A percentile compares a stretch with the other conserved stretches of the same genome.
Conservation (phyloP, 2,797 vertebrate species). For the Phalloptychus januarius region DNA sequence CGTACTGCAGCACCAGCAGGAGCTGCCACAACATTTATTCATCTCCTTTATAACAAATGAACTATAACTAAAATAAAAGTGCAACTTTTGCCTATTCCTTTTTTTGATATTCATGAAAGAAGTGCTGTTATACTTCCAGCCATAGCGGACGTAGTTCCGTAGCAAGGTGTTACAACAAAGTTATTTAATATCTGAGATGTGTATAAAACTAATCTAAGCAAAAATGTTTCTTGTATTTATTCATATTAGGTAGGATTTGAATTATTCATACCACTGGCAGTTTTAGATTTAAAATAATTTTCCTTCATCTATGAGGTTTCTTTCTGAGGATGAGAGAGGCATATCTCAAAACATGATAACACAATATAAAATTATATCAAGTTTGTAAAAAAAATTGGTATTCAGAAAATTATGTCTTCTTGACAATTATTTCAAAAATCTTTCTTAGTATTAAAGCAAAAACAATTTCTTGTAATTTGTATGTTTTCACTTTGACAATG, state of each 20-base stretch:
- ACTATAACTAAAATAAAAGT: conserved; percentile 33
- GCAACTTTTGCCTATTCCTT: conserved; percentile 9
- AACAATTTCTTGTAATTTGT: not conserved
- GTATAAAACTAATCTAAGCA: not conserved
- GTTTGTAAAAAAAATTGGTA: not conserved
- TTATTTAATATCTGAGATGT: not conserved
- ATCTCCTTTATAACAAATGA: conserved; percentile 34
- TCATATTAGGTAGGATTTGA: not conserved
- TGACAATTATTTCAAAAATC: not conserved
- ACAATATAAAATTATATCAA: not conserved
- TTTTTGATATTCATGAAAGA: conserved; percentile 23
- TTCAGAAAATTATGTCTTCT: not conserved
- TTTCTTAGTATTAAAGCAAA: not conserved
- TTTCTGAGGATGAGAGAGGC: not conserved
- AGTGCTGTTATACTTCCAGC: not conserved
- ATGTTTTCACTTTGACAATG: not conserved
- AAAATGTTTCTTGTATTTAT: not conserved
- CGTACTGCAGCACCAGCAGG: conserved; percentile 48
- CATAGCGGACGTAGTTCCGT: not conserved
- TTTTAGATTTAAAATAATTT: not conserved
- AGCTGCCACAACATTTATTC: conserved; percentile 44
- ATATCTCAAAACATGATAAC: not conserved
- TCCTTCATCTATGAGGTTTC: not conserved
- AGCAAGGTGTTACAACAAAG: not conserved
- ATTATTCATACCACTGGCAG: not conserved